Conservation (phyloP, 2,113 vertebrate genomes). For the Brienomyrus longianalis region DNA sequence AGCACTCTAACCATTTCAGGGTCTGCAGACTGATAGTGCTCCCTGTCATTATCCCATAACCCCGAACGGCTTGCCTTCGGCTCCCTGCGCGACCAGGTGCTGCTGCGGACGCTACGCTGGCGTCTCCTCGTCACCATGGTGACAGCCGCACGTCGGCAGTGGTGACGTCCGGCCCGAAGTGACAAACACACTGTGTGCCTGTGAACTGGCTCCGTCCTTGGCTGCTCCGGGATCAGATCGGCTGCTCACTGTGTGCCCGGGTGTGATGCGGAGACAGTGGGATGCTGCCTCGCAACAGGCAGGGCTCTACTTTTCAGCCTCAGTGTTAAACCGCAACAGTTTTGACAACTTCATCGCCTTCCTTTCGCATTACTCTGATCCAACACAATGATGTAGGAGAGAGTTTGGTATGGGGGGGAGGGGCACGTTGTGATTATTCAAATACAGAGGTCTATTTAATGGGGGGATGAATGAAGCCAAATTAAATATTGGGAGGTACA, state of each 20-base stretch:
- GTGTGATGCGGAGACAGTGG: neutral
- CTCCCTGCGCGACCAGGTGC: neutral
- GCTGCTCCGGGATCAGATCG: neutral
- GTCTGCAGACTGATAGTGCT: neutral
- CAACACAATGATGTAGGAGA: neutral
- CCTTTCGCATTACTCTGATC: neutral
- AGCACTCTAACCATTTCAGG: neutral
- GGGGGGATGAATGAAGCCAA: neutral
- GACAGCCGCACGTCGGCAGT: neutral
- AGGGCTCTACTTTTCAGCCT: neutral
- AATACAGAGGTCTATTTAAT: neutral
- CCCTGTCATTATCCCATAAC: neutral
- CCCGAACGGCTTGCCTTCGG: neutral
- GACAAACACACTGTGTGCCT: neutral
- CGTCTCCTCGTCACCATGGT: neutral
- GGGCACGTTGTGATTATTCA: neutral
- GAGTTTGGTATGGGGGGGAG: neutral
- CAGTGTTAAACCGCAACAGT: neutral
- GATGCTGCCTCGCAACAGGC: neutral
- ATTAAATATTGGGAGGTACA: neutral
- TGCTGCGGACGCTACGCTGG: neutral
- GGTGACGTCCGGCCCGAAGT: neutral
- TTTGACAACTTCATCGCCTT: neutral
- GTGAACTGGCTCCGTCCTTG: neutral
- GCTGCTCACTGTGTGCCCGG: neutral